These are phyloP conservation scores for Notothenia coriiceps DNA, from an alignment of 2,113 vertebrate species.

Conservation along the genomic window DNA sequence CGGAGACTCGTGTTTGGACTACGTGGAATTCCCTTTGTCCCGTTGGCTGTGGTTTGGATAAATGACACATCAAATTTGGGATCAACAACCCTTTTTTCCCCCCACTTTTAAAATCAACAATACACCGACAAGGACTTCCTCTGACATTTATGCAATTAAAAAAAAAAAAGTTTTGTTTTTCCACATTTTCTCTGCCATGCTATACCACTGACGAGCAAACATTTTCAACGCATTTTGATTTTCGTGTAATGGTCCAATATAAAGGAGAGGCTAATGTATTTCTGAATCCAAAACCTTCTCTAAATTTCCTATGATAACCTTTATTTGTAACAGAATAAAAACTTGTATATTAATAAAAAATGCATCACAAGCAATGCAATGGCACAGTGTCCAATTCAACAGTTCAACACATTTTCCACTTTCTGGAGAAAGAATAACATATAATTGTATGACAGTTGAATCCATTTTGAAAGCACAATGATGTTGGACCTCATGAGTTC, in stretches of 20 bases:
- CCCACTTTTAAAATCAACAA: constrained; percentile 27
- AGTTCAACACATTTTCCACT: neutral
- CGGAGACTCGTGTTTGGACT: constrained; percentile 44
- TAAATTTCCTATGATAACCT: constrained; percentile 76
- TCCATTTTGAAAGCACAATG: constrained; percentile 53
- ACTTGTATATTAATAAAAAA: constrained; percentile 81
- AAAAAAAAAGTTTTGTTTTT: constrained; percentile 49
- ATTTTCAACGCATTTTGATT: constrained; percentile 59
- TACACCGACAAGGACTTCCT: constrained; percentile 54
- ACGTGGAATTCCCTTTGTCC: constrained; percentile 34
- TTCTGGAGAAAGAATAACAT: constrained; percentile 25
- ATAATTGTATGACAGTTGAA: constrained; percentile 49
- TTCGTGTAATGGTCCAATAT: constrained; percentile 79
- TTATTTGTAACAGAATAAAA: constrained; percentile 82
- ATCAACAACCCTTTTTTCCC: constrained; percentile 11
- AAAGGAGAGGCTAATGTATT: constrained; percentile 72
- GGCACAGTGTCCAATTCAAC: constrained; percentile 53
- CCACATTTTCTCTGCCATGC: constrained; percentile 71
- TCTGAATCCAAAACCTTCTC: constrained; percentile 67
- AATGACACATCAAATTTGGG: constrained; percentile 36
- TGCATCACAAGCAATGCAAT: constrained; percentile 74
- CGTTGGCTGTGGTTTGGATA: constrained; percentile 30
- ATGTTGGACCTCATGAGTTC: constrained; percentile 39
- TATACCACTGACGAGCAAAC: constrained; percentile 80
- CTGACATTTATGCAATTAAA: constrained; percentile 67